Evolutionary conservation across 2,113 vertebrate genomes (phyloP).

Genomic region (Cinclus cinclus): DNA sequence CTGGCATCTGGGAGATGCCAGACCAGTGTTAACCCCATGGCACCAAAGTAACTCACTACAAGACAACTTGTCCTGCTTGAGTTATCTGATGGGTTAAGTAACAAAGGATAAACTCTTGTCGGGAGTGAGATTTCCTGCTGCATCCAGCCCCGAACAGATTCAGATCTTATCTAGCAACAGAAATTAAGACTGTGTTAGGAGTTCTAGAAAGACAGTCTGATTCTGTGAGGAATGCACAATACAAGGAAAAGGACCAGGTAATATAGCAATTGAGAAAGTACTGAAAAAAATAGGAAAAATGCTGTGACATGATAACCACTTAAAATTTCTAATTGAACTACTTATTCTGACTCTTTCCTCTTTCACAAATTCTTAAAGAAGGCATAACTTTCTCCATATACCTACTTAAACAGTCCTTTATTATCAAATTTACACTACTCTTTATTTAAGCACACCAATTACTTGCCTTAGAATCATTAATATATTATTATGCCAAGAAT

Average conservation of each 20-base stretch:
- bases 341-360: not conserved
- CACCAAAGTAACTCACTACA: not conserved
- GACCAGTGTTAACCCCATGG: not conserved
- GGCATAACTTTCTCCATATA: not conserved
- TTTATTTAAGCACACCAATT: not conserved
- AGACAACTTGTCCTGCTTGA: not conserved
- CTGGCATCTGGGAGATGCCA: not conserved
- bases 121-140: not conserved
- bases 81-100: not conserved
- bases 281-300: not conserved
- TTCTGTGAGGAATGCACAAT: not conserved
- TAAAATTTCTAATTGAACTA: not conserved
- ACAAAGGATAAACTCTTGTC: not conserved
- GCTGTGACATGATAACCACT: not conserved
- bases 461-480: not conserved
- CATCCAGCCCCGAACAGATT: rapidly evolving
- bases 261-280: not conserved
- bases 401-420: not conserved
- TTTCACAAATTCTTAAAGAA: not conserved
- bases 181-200: not conserved
- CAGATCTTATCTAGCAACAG: not conserved
- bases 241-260: not conserved
- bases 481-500: not conserved
- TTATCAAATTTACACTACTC: not conserved
- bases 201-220: not conserved